Conservation (phyloP, 2,888 invertebrate species). For the Gymnosoma rotundatum region DNA sequence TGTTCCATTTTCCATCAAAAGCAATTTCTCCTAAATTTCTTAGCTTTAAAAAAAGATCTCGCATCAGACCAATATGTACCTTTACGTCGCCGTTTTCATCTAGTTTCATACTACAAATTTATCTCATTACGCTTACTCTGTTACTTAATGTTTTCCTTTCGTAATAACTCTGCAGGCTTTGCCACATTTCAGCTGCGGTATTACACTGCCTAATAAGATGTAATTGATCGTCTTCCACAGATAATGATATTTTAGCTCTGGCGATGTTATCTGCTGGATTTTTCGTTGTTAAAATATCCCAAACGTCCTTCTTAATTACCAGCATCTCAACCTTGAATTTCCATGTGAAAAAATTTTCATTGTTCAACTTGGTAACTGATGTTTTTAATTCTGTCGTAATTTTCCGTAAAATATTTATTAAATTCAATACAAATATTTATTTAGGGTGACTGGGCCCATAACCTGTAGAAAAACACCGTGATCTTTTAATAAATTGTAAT, state of each 20-base stretch:
- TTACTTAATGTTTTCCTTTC: conserved; percentile 33
- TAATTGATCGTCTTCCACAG: conserved; percentile 33
- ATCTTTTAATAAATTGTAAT: too few species aligned
- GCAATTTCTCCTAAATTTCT: conserved; percentile 15
- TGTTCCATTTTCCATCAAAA: conserved; percentile 34
- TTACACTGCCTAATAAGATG: conserved; percentile 15
- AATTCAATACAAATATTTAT: too few species aligned
- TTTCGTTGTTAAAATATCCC: neutral
- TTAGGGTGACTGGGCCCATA: too few species aligned
- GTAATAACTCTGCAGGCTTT: conserved; percentile 17
- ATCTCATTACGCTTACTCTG: conserved; percentile 27
- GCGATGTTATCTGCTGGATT: conserved; percentile 32
- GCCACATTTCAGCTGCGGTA: conserved; percentile 16
- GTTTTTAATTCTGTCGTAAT: too few species aligned
- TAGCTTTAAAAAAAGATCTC: conserved; percentile 7
- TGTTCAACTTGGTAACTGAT: too few species aligned
- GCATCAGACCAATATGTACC: conserved; percentile 18
- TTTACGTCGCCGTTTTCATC: conserved; percentile 11
- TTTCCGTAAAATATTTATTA: too few species aligned
- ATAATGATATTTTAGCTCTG: conserved; percentile 25
- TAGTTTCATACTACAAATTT: conserved; percentile 24
- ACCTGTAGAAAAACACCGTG: too few species aligned
- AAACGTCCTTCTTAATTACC: conserved; percentile 16
- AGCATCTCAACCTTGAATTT: too few species aligned
- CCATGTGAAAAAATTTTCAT: neutral